Evolutionary conservation across 2,888 invertebrate genomes (phyloP).

Genomic region (Polyommatus icarus): DNA sequence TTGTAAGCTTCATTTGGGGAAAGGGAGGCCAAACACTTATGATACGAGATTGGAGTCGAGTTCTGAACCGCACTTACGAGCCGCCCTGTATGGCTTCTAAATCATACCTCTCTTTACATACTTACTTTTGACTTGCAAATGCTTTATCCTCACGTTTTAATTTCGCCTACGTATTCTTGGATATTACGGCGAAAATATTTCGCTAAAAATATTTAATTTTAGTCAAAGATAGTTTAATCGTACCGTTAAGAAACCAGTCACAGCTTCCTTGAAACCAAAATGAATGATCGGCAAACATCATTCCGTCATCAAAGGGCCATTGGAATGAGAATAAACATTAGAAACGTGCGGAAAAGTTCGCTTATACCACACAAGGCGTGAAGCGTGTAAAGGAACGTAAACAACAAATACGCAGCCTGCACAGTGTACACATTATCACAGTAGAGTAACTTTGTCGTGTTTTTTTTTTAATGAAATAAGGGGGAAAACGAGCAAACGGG

Average conservation of each 20-base stretch:
- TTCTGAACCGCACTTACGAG: conserved; percentile 43
- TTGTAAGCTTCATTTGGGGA: conserved; percentile 71
- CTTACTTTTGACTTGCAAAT: conserved; percentile 17
- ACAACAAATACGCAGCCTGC: conserved; percentile 14
- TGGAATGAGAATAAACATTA: conserved; percentile 1
- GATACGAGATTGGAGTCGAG: conserved; percentile 75
- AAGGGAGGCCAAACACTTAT: conserved; percentile 75
- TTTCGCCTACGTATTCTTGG: background rate
- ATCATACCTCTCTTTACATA: conserved; percentile 25
- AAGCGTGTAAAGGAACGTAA: conserved; percentile 23
- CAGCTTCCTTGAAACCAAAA: background rate
- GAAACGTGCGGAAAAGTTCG: background rate
- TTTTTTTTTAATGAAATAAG: too few species aligned
- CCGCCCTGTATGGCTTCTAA: conserved; percentile 44
- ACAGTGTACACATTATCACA: background rate
- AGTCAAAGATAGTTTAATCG: background rate
- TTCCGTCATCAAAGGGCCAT: background rate
- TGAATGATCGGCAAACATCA: background rate
- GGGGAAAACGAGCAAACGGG: too few species aligned
- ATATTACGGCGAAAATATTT: background rate
- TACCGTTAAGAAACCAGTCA: background rate
- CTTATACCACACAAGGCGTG: conserved; percentile 18
- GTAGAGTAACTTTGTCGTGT: background rate
- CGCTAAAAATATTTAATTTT: background rate
- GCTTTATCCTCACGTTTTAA: conserved; percentile 1